A percentile compares a stretch with the other conserved stretches of the same genome.
Evolutionary conservation across 2,113 vertebrate species (phyloP).

Genomic region (Semnornis frantzii): DNA sequence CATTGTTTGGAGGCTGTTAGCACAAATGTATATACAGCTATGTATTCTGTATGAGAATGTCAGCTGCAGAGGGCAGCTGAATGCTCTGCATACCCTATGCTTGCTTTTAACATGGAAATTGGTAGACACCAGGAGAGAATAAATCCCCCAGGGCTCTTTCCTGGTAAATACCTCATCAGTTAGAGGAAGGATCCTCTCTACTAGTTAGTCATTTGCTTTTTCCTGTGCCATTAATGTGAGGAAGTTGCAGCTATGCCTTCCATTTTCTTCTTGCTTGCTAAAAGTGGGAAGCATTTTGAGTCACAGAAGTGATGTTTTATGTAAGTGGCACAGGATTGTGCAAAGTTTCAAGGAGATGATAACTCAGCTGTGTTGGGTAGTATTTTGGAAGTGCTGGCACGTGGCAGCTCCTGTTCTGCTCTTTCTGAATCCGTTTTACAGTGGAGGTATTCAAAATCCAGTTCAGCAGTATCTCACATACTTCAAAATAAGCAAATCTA

Average conservation of each 20-base stretch:
- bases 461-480: background rate
- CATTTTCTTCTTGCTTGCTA: background rate
- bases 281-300: background rate
- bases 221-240: background rate
- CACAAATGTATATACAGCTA: background rate
- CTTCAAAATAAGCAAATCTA: slow-evolving; percentile 51
- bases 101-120: background rate
- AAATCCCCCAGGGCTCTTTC: background rate
- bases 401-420: background rate
- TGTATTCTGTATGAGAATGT: background rate
- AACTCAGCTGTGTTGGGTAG: background rate
- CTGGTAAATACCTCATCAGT: background rate
- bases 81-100: background rate
- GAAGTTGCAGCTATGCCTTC: background rate
- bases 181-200: background rate
- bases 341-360: background rate
- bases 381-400: background rate
- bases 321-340: background rate
- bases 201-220: background rate
- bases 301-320: background rate
- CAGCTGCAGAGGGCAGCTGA: background rate
- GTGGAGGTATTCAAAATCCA: background rate
- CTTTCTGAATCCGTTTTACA: background rate
- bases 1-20: background rate
- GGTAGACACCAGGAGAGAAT: background rate